Evolutionary conservation across 1,140 invertebrate genomes (phyloP).

Genomic region (Brachionus calyciflorus): DNA sequence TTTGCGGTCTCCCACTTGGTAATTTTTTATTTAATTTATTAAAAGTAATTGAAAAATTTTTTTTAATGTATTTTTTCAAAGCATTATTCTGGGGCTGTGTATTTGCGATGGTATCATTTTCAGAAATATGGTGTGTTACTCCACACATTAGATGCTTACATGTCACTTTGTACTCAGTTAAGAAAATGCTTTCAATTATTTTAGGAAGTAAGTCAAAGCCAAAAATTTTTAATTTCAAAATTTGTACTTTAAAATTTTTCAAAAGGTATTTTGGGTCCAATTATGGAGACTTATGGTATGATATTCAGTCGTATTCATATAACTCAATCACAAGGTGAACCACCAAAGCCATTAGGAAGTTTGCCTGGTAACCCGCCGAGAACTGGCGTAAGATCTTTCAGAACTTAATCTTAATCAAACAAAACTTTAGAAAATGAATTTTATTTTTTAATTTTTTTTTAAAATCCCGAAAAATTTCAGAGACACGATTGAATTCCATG

Average conservation of each 20-base stretch:
- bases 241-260: neutral
- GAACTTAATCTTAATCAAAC: slow-evolving; percentile 2
- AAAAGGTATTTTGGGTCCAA: slow-evolving; percentile 36
- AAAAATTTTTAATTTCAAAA: neutral
- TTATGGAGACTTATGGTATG: slow-evolving; percentile 40
- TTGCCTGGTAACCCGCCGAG: slow-evolving; percentile 29
- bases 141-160: slow-evolving; percentile 30
- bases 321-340: slow-evolving; percentile 25
- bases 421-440: neutral
- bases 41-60: neutral
- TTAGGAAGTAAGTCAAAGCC: neutral
- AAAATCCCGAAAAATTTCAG: neutral
- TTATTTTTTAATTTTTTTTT: neutral
- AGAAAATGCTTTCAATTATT: slow-evolving; percentile 36
- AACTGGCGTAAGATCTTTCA: slow-evolving; percentile 17
- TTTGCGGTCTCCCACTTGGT: slow-evolving; percentile 31
- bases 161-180: slow-evolving; percentile 14
- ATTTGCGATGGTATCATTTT: slow-evolving; percentile 32
- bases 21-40: neutral
- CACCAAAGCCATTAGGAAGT: slow-evolving; percentile 15
- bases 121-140: slow-evolving; percentile 44
- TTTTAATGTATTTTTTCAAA: neutral
- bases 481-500: neutral
- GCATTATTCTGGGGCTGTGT: slow-evolving; percentile 43
- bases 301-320: slow-evolving; percentile 43